phyloP scores from a whole-genome alignment of 2,888 invertebrate genomes.

The Therioaphis trifolii region DNA sequence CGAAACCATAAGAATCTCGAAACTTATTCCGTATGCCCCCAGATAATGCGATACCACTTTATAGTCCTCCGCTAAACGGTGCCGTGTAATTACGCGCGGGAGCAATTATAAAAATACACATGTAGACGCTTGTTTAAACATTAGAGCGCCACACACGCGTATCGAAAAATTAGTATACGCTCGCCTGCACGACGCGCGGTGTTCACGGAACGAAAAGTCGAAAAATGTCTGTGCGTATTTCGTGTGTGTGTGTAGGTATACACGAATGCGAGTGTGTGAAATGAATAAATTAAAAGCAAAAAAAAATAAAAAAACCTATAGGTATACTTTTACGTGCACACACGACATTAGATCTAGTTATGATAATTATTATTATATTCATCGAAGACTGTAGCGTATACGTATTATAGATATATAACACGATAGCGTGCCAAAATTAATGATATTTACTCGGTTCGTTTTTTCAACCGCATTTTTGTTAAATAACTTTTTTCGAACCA shows the following conservation, averaged over 20 bases:
- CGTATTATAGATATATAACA: neutral
- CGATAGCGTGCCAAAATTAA: constrained; percentile 35
- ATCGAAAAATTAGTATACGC: neutral
- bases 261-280: neutral
- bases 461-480: constrained; percentile 26
- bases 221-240: neutral
- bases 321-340: neutral
- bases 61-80: too few species aligned
- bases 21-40: too few species aligned
- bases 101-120: neutral
- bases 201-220: neutral
- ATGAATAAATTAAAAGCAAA: constrained; percentile 29
- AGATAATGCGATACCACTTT: too few species aligned
- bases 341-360: constrained; percentile 34
- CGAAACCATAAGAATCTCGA: too few species aligned
- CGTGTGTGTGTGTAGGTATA: neutral
- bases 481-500: neutral
- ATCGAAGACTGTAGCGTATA: neutral
- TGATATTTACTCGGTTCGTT: constrained; percentile 34
- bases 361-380: constrained; percentile 34
- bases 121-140: neutral
- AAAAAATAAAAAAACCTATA: too few species aligned
- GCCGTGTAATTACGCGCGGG: constrained; percentile 20
- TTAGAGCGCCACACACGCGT: neutral
- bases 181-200: neutral